Evolutionary conservation across 2,113 vertebrate species (phyloP).

Genomic region (Dunckerocampus dactyliophorus): DNA sequence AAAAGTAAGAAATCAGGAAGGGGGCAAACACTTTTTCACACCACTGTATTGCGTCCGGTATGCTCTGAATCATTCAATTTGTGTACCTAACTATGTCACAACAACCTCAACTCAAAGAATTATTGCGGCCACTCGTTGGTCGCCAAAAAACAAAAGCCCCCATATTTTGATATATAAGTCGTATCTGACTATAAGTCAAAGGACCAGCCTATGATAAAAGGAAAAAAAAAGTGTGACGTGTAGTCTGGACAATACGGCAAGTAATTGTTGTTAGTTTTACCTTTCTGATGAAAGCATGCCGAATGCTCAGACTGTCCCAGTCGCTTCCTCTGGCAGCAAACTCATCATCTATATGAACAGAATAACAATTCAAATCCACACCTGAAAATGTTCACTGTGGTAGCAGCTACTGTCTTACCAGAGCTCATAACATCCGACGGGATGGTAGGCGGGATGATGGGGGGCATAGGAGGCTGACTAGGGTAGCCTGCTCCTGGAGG

Average conservation of each 20-base stretch:
- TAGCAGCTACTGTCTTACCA: conserved; percentile 67
- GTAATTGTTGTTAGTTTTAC: conserved; percentile 53
- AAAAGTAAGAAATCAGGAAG: too few relatives aligned
- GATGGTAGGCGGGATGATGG: conserved; percentile 71
- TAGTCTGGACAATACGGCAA: too few relatives aligned
- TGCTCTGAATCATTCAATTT: too few relatives aligned
- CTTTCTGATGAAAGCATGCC: conserved; percentile 90
- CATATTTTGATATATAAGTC: too few relatives aligned
- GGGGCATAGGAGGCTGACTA: conserved; percentile 56
- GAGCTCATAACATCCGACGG: conserved; percentile 67
- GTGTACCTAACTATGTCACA: too few relatives aligned
- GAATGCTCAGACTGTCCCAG: conserved; percentile 79
- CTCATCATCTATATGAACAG: conserved; percentile 49
- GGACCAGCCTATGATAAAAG: too few relatives aligned
- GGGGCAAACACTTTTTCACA: too few relatives aligned
- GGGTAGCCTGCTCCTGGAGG: conserved; percentile 49
- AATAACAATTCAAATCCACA: background rate
- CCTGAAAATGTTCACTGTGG: background rate
- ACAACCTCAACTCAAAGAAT: too few relatives aligned
- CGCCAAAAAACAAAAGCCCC: too few relatives aligned
- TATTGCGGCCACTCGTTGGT: too few relatives aligned
- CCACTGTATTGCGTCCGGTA: too few relatives aligned
- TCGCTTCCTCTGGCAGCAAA: conserved; percentile 66
- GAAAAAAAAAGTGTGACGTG: too few relatives aligned
- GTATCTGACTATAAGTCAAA: background rate